Conservation (phyloP, 1,140 invertebrate genomes). For the Saccostrea glomerata region DNA sequence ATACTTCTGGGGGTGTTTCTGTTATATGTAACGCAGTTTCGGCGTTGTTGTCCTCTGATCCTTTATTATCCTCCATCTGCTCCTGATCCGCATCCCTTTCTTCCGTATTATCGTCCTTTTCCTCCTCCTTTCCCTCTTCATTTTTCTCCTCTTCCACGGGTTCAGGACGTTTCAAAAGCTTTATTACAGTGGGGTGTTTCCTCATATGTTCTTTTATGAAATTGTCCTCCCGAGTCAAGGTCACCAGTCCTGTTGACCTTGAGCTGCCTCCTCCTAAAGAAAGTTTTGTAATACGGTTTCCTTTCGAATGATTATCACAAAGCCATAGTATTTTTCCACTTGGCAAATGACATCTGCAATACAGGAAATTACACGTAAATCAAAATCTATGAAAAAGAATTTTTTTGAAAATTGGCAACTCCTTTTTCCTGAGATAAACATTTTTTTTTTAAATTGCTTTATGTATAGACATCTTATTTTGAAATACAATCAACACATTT, state of each 20-base stretch:
- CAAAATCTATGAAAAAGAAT: too few relatives aligned
- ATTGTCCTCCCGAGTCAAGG: constrained; percentile 67
- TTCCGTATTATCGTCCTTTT: too few relatives aligned
- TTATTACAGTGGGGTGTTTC: not conserved
- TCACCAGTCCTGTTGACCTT: constrained; percentile 52
- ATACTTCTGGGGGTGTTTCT: too few relatives aligned
- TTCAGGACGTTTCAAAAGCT: constrained; percentile 16
- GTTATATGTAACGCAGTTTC: too few relatives aligned
- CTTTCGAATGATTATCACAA: constrained; percentile 72
- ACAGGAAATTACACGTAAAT: not conserved
- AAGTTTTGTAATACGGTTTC: constrained; percentile 69
- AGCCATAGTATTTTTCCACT: constrained; percentile 77
- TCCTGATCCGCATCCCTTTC: too few relatives aligned
- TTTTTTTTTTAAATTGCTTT: too few relatives aligned
- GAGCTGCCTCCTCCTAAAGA: constrained; percentile 57
- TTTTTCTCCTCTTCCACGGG: not conserved
- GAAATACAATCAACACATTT: too few relatives aligned
- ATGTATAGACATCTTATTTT: too few relatives aligned
- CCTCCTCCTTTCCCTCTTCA: not conserved
- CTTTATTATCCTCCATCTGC: too few relatives aligned
- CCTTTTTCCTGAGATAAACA: too few relatives aligned
- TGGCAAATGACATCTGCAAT: constrained; percentile 72
- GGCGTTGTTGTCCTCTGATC: too few relatives aligned
- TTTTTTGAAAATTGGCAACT: too few relatives aligned
- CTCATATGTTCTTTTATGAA: constrained; percentile 61